Conservation (phyloP, 2,797 vertebrate species). For the Fratercula arctica region DNA sequence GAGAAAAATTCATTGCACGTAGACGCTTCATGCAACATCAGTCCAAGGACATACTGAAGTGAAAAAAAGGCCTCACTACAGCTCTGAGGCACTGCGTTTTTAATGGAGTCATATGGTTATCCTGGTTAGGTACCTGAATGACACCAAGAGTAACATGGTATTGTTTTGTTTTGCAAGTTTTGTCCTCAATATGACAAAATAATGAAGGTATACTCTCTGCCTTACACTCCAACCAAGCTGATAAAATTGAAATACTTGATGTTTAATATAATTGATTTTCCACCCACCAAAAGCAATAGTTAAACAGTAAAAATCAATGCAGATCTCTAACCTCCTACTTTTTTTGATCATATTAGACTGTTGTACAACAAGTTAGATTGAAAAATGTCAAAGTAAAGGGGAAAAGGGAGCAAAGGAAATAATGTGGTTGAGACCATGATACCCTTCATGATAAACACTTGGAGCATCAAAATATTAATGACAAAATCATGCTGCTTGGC, state of each 20-base stretch:
- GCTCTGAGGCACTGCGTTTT: background rate
- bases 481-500: background rate
- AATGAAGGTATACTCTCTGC: slow-evolving; percentile 3
- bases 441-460: background rate
- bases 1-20: background rate
- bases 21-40: background rate
- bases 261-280: slow-evolving; percentile 66
- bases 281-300: slow-evolving; percentile 37
- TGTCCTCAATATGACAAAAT: background rate
- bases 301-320: slow-evolving; percentile 54
- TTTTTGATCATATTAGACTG: slow-evolving; percentile 20
- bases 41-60: background rate
- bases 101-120: background rate
- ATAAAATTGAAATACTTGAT: slow-evolving; percentile 29
- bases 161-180: background rate
- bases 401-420: background rate
- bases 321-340: slow-evolving; percentile 15
- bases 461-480: background rate
- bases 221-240: slow-evolving; percentile 14
- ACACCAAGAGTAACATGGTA: background rate
- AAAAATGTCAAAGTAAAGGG: background rate
- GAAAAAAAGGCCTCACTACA: background rate
- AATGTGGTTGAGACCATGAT: background rate
- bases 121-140: background rate
- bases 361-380: background rate